Conservation (phyloP, 2,113 vertebrate species). For the Bos javanicus region DNA sequence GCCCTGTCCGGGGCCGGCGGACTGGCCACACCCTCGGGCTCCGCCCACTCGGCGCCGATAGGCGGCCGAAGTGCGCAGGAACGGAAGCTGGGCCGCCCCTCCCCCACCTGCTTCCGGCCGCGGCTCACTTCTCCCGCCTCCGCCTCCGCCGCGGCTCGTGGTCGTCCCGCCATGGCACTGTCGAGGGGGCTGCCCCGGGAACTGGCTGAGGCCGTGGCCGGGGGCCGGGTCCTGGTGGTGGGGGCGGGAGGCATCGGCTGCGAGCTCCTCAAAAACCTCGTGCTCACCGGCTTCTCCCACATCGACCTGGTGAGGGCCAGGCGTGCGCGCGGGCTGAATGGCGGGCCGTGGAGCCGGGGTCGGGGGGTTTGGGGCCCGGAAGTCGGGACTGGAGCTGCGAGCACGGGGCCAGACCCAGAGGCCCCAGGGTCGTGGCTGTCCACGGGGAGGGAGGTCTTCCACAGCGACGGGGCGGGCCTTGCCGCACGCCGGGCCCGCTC, state of each 20-base stretch:
- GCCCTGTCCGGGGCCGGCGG: accelerated
- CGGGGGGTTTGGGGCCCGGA: neutral
- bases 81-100: conserved; percentile 47
- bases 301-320: conserved; percentile 91
- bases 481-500: neutral
- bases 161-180: conserved; percentile 81
- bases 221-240: conserved; percentile 90
- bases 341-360: neutral
- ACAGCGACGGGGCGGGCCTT: neutral
- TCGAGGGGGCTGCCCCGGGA: conserved; percentile 88
- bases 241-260: conserved; percentile 97
- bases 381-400: neutral
- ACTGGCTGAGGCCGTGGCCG: conserved; percentile 88
- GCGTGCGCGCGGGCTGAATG: conserved; percentile 43
- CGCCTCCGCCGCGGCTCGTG: conserved; percentile 51
- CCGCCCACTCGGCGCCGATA: neutral
- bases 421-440: neutral
- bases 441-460: accelerated
- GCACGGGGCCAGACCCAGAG: neutral
- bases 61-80: conserved; percentile 44
- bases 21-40: accelerated
- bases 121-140: conserved; percentile 48
- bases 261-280: conserved; percentile 95
- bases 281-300: conserved; percentile 93
- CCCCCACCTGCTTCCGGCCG: conserved; percentile 35